Percentiles rank a stretch among this genome's conserved stretches.
Evolutionary conservation across 2,888 invertebrate species (phyloP).

Genomic region (Heliconius ismenius): DNA sequence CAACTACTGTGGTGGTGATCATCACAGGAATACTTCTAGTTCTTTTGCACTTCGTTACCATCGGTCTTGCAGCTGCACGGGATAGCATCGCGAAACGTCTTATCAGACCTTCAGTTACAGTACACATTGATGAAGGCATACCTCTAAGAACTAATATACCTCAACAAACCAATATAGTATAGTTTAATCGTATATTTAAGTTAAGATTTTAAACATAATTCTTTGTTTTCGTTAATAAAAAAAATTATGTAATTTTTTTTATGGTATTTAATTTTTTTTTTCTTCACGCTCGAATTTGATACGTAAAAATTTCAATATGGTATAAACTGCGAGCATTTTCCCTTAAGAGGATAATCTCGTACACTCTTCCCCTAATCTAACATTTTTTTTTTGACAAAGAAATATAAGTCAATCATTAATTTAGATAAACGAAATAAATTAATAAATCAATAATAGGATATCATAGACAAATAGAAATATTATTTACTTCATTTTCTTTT

Average conservation of each 20-base stretch:
- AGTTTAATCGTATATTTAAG: conserved; percentile 13
- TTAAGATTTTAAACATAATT: neutral
- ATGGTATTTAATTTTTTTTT: neutral
- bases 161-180: conserved; percentile 37
- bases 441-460: too few relatives aligned
- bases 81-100: conserved; percentile 56
- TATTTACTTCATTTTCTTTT: too few relatives aligned
- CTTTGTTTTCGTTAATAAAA: conserved; percentile 2
- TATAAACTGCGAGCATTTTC: too few relatives aligned
- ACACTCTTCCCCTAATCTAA: too few relatives aligned
- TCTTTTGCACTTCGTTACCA: conserved; percentile 82
- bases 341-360: too few relatives aligned
- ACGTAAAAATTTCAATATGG: too few relatives aligned
- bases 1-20: conserved; percentile 82
- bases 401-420: too few relatives aligned
- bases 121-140: conserved; percentile 54
- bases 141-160: conserved; percentile 54
- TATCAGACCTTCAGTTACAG: conserved; percentile 51
- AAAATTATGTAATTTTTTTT: neutral
- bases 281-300: neutral
- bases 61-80: conserved; percentile 79
- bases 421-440: too few relatives aligned
- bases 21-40: conserved; percentile 84
- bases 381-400: too few relatives aligned
- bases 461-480: too few relatives aligned